Percentiles rank a stretch among this genome's conserved stretches.
phyloP scores from a whole-genome alignment of 2,888 invertebrate genomes.

The Cinara cedri region DNA sequence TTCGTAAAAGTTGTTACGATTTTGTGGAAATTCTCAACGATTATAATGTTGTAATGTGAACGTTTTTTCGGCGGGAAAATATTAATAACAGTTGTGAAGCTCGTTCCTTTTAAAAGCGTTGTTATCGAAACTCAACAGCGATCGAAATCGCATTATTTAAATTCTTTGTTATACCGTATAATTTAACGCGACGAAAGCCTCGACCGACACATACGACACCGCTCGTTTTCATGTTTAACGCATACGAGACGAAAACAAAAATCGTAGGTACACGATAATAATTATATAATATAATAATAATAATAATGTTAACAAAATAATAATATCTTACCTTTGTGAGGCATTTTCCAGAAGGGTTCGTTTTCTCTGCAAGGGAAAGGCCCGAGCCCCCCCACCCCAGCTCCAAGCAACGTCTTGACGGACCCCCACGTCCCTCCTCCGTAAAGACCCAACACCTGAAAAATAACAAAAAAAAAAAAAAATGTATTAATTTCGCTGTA shows the following conservation, averaged over 20 bases:
- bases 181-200: not conserved
- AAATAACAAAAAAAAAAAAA: not conserved
- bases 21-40: too few relatives aligned
- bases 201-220: not conserved
- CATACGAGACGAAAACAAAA: too few relatives aligned
- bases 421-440: slow-evolving; percentile 58
- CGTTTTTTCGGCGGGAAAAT: too few relatives aligned
- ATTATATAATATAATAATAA: too few relatives aligned
- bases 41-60: too few relatives aligned
- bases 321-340: slow-evolving; percentile 75
- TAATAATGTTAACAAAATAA: not conserved
- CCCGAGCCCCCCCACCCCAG: slow-evolving; percentile 70
- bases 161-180: not conserved
- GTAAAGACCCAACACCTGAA: slow-evolving; percentile 55
- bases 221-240: too few relatives aligned
- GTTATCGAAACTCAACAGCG: slow-evolving; percentile 26
- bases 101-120: slow-evolving; percentile 11
- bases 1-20: too few relatives aligned
- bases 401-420: slow-evolving; percentile 66
- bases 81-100: slow-evolving; percentile 8
- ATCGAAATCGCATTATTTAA: slow-evolving; percentile 27
- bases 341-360: slow-evolving; percentile 85
- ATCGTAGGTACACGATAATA: too few relatives aligned
- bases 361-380: slow-evolving; percentile 73
- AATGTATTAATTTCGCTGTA: too few relatives aligned